Percentiles rank a stretch among this genome's conserved stretches.
These are phyloP conservation scores for Ladona fulva DNA, from an alignment of 1,140 invertebrate species.

Conservation along the genomic window DNA sequence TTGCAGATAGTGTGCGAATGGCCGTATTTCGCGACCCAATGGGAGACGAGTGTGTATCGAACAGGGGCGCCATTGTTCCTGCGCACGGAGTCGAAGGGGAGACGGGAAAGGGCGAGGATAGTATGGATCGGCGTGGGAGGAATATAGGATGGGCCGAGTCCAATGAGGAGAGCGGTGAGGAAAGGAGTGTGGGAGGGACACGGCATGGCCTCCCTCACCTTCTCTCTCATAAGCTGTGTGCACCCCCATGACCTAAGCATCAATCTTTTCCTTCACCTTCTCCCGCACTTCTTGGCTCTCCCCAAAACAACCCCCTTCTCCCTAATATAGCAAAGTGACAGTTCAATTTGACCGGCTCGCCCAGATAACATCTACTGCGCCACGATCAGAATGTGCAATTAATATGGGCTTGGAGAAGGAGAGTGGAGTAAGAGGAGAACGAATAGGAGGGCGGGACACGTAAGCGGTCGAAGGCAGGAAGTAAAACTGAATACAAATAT, in stretches of 20 bases:
- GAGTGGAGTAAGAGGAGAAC: not conserved
- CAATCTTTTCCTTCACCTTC: not conserved
- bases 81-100: not conserved
- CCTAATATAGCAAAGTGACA: conserved; percentile 6
- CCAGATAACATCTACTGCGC: not conserved
- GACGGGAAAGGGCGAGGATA: not conserved
- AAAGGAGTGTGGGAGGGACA: no score
- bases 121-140: not conserved
- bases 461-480: not conserved
- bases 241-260: not conserved
- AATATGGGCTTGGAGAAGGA: not conserved
- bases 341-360: not conserved
- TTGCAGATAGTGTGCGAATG: no score
- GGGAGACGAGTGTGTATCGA: no score
- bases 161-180: not conserved
- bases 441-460: not conserved
- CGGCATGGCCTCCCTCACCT: no score
- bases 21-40: no score
- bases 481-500: not conserved
- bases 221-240: not conserved
- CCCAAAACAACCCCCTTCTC: not conserved
- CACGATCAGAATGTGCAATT: conserved; percentile 2
- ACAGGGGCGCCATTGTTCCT: no score
- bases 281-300: not conserved
- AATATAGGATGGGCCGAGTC: not conserved